Evolutionary conservation across 2,797 vertebrate genomes (phyloP).

Genomic region (Eulemur albifrons): DNA sequence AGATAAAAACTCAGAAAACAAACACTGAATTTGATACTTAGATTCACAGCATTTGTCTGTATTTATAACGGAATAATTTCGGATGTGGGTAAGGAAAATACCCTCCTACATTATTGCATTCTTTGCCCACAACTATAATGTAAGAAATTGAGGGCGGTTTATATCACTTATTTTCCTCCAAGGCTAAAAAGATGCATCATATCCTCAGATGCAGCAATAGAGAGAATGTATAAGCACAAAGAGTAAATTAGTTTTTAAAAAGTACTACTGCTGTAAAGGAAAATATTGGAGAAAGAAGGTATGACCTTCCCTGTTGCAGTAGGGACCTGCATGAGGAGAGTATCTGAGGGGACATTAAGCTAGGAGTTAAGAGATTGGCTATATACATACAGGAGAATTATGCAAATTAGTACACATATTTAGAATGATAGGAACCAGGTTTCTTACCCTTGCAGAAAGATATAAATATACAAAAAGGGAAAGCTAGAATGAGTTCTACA

Average conservation of each 20-base stretch:
- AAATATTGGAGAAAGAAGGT: not conserved
- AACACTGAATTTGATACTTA: not conserved
- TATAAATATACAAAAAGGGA: not conserved
- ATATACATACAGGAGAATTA: not conserved
- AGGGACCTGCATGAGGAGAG: not conserved
- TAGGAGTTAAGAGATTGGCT: not conserved
- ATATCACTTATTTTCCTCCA: not conserved
- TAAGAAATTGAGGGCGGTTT: not conserved
- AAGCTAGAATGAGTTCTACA: not conserved
- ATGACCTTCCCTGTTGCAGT: not conserved
- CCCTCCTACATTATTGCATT: not conserved
- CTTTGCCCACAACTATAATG: not conserved
- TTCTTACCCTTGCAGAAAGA: not conserved
- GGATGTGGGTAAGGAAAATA: not conserved
- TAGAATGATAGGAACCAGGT: not conserved
- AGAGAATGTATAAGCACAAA: not conserved
- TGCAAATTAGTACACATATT: not conserved
- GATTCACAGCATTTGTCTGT: not conserved
- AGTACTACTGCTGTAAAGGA: not conserved
- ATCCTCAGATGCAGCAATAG: not conserved
- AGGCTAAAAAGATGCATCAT: not conserved
- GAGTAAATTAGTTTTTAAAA: slow-evolving; percentile 39
- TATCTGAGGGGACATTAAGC: not conserved
- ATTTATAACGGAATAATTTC: not conserved
- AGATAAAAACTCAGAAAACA: not conserved